Base-by-base conservation (phyloP, 1,140 invertebrate species). In the Ylistrum balloti region DNA sequence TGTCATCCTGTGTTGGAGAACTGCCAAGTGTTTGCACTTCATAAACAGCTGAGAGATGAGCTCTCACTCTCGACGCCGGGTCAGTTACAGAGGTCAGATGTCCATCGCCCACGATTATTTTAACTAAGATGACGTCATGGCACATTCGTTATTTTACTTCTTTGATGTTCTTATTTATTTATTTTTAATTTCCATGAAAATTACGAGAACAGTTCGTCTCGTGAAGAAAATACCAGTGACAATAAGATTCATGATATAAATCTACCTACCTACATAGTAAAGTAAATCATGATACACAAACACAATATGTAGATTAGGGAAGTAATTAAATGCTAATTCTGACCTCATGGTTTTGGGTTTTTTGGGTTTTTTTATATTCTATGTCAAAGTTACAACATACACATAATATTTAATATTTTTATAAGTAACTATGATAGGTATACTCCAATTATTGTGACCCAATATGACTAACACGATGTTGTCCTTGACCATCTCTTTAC, bases 1-100 rank as follows among this genome's bases (percentile, higher is more conserved):
- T 74, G 56, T 74, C 56, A 74, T 74, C 56, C 56, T 74, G 17
- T 45, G 41, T 45, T 45, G 56, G 56, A n/a, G 56, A 74, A 28
- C 13, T 74, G 56, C 56, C 56, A 74, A 28, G 9, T 74, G 17
- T 17, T 15, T 45, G 56, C 56, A 74, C 56, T 74, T 74, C 56
- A 74, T 5, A 74, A 74, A 74, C 56, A 74, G 56, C 15, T 5
- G 22, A 74, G 56, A n/a, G 56, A 74, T 74, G 56, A 74, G 15
- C 56, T 74, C 17, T 45, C 20, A 22, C 22, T 5, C 56, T 5
- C 3, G 28, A 28, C n/a, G 17, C 56, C 22, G 56, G 56, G 45
- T 7, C 56, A 74, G 56, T 74, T 28, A 28, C 13, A 28, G 56
- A n/a, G 56, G 56, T n/a, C 56, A 74, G 2, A 74, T 74, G 56